Conservation (phyloP, 1,140 invertebrate genomes). For the Colletes latitarsis region DNA sequence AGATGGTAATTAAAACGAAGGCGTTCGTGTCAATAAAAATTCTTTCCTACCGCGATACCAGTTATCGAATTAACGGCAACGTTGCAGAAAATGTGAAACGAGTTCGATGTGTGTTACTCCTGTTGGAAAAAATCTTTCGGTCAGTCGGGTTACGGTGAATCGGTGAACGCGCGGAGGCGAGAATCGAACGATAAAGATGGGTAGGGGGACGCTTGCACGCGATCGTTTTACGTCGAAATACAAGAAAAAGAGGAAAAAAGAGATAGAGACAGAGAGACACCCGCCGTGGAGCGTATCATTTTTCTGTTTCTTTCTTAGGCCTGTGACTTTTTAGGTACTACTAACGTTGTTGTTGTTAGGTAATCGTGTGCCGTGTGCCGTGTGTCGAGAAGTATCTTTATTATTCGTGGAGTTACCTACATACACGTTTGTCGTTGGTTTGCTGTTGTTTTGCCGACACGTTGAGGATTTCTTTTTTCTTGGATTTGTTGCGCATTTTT, state of each 20-base stretch:
- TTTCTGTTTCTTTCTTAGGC: constrained; percentile 53
- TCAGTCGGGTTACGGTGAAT: neutral
- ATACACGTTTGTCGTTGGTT: constrained; percentile 80
- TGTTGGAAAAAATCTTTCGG: neutral
- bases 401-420: constrained; percentile 74
- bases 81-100: too few relatives aligned
- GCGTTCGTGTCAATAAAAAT: too few relatives aligned
- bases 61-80: neutral
- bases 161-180: constrained; percentile 1
- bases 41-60: too few relatives aligned
- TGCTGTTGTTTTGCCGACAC: constrained; percentile 79
- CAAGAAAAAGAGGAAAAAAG: constrained; percentile 52
- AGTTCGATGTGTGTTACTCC: too few relatives aligned
- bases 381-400: constrained; percentile 78
- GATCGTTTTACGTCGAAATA: constrained; percentile 9
- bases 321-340: constrained; percentile 77
- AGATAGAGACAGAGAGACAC: constrained; percentile 58
- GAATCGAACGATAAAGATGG: neutral
- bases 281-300: constrained; percentile 49
- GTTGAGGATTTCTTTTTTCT: constrained; percentile 69
- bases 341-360: constrained; percentile 81
- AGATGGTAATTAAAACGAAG: too few relatives aligned
- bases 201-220: constrained; percentile 16
- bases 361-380: constrained; percentile 81
- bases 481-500: constrained; percentile 74